Conservation (phyloP, 1,140 invertebrate genomes). For the Homarus americanus region DNA sequence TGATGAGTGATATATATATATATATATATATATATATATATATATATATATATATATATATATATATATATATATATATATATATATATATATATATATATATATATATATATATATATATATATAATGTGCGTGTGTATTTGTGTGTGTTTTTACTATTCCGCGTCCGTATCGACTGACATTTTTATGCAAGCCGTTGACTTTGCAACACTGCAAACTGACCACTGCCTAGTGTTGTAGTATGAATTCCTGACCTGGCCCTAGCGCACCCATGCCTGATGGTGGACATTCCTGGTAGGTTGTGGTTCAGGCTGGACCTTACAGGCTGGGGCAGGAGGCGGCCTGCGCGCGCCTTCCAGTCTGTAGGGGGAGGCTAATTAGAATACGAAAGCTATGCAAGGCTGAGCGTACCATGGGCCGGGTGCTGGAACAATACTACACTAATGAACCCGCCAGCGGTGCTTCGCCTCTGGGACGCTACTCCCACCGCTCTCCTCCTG, state of each 20-base stretch:
- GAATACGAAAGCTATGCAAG: conserved; percentile 65
- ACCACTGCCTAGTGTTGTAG: conserved; percentile 41
- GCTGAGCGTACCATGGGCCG: conserved; percentile 49
- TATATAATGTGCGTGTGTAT: neutral
- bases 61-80: conserved; percentile 26
- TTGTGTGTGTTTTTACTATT: neutral
- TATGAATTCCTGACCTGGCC: conserved; percentile 7
- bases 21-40: conserved; percentile 13
- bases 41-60: conserved; percentile 24
- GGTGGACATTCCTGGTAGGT: conserved; percentile 13
- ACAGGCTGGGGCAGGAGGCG: conserved; percentile 28
- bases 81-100: conserved; percentile 28
- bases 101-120: neutral
- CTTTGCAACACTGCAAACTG: conserved; percentile 58
- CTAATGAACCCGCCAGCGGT: conserved; percentile 60
- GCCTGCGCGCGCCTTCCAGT: conserved; percentile 28
- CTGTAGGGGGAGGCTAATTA: conserved; percentile 51
- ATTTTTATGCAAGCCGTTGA: conserved; percentile 57
- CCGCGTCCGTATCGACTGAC: conserved; percentile 9
- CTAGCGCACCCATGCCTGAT: neutral
- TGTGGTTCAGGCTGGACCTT: conserved; percentile 7
- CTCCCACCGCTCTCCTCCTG: neutral
- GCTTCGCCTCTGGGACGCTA: conserved; percentile 10
- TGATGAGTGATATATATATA: neutral
- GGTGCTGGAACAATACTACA: conserved; percentile 62